phyloP scores from a whole-genome alignment of 2,797 vertebrate genomes.

The Benthosema pterotum region DNA sequence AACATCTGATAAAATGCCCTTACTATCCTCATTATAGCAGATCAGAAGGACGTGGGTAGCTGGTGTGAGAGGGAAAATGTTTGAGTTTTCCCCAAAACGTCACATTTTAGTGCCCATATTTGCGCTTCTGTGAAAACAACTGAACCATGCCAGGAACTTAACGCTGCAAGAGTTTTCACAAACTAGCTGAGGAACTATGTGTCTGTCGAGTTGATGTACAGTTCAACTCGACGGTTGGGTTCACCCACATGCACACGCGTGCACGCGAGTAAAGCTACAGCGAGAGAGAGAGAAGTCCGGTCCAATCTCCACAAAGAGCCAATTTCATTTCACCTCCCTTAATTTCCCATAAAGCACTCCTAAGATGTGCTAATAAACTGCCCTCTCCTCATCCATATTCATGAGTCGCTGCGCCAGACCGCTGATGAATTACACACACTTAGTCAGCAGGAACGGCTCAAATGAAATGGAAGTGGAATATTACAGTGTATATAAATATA shows the following conservation, averaged over 20 bases:
- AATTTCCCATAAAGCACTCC: slow-evolving; percentile 65
- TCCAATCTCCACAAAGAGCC: slow-evolving; percentile 39
- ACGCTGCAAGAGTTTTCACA: slow-evolving; percentile 19
- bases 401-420: slow-evolving; percentile 45
- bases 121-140: slow-evolving; percentile 4
- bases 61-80: slow-evolving; percentile 32
- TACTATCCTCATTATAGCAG: too few relatives aligned
- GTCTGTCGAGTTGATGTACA: slow-evolving; percentile 3
- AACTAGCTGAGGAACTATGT: slow-evolving; percentile 12
- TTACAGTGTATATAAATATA: too few relatives aligned
- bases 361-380: slow-evolving; percentile 70
- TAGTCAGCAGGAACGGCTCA: slow-evolving; percentile 65
- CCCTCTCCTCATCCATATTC: slow-evolving; percentile 67
- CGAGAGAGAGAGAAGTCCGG: slow-evolving; percentile 14
- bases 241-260: not conserved
- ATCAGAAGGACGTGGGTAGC: not conserved
- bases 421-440: slow-evolving; percentile 63
- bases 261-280: not conserved
- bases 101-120: slow-evolving; percentile 1
- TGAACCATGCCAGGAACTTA: slow-evolving; percentile 2
- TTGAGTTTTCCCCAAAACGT: slow-evolving; percentile 15
- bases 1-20: too few relatives aligned
- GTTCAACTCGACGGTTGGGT: too few relatives aligned
- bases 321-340: slow-evolving; percentile 41
- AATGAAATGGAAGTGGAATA: slow-evolving; percentile 54